Base-by-base conservation (phyloP, 2,888 invertebrate species). In the Noctua janthe region DNA sequence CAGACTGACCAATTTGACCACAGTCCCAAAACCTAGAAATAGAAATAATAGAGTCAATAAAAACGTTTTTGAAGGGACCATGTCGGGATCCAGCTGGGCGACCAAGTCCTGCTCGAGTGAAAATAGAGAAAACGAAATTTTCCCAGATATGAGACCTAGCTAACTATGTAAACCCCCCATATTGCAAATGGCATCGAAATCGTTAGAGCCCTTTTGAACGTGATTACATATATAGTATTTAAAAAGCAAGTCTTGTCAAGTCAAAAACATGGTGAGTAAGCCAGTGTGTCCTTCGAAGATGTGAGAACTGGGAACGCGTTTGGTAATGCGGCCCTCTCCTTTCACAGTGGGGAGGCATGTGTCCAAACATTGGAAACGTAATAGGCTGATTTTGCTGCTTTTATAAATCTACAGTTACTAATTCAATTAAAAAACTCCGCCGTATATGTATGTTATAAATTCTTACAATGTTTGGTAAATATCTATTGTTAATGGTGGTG, bases 1-100 rank as follows among this genome's bases (percentile, higher is more conserved):
- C 11, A 23, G 29, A 29, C 67, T 69, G n/a, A 47, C 23, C 15
- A 67, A 72, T 20, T 66, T n/a, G 62, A 23, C 43, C n/a, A 49
- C n/a, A 35, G 59, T 15, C n/a, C 49, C 39, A n/a, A 43, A 66
- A 54, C 54, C n/a, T 51, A 71, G 71, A 56, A 56, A 77, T 49
- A 8, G 59, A 56, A 56, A 77, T 49, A 11, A 56, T 39, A 62
- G 39, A 76, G 62, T 86, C 83, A 82, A 71, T 23, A 76, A 56
- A 78, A 73, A 62, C 43, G 64, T 73, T 79, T 74, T 79, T 51
- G 64, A 39, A 76, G 79, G 78, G 85, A 85, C 83, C 85, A 88
- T 76, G 62, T 70, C 43, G 66, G 74, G 72, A 64, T 66, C 43
- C 74, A 81, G 76, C 81, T 64, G 17, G 35, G 29, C 35, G 17